Evolutionary conservation across 35 echinoderm and acorn worm genomes (phyloP).

Genomic region (Ophiothrix spiculata): DNA sequence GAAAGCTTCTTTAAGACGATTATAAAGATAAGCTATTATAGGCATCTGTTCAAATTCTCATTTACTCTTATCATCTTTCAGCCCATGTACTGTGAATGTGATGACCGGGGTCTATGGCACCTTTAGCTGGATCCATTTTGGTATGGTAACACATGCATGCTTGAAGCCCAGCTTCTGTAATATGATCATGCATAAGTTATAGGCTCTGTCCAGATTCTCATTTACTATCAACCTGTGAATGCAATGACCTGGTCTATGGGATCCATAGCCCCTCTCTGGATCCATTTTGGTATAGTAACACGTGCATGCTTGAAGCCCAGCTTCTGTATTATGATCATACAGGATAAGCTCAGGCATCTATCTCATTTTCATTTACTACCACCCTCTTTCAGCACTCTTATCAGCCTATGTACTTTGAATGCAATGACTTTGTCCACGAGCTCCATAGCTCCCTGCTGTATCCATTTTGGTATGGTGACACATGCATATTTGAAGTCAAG

Average conservation of each 20-base stretch:
- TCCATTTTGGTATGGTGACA: conserved; percentile 97
- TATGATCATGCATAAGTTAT: no score
- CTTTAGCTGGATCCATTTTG: conserved; percentile 93
- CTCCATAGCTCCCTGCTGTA: conserved; percentile 90
- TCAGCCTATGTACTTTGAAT: conserved; percentile 61
- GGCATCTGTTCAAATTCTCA: no score
- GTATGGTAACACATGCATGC: conserved; percentile 90
- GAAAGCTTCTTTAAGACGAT: conserved; percentile 92
- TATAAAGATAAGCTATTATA: no score
- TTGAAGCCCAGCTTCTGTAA: conserved; percentile 90
- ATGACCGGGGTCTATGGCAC: conserved; percentile 84
- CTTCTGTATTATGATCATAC: conserved; percentile 88
- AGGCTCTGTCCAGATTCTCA: no score
- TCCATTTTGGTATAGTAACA: conserved; percentile 98
- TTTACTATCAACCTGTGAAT: no score
- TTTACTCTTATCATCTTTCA: no score
- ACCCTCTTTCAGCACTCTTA: conserved; percentile 64
- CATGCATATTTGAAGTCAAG: conserved; percentile 86
- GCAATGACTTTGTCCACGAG: conserved; percentile 75
- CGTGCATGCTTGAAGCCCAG: conserved; percentile 89
- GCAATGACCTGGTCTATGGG: conserved; percentile 77
- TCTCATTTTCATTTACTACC: no score
- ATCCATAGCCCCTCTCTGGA: conserved; percentile 92
- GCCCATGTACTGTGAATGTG: conserved; percentile 59
- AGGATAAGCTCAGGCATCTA: no score